Conservation (phyloP, 2,888 invertebrate species). For the Xestia sexstrigata region DNA sequence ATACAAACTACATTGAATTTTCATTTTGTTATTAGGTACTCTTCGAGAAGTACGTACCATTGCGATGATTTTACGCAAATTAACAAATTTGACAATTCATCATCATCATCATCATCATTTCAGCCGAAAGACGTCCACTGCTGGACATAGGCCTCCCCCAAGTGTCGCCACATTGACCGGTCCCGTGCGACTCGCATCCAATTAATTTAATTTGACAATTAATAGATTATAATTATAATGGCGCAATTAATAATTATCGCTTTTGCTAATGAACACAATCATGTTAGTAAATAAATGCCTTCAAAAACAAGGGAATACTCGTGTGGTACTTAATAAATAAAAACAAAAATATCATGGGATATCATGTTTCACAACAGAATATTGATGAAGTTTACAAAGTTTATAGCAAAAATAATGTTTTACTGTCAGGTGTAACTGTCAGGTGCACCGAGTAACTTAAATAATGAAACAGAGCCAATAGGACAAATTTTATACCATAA, state of each 20-base stretch:
- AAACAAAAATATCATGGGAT: background rate
- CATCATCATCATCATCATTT: no score
- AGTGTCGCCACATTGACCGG: no score
- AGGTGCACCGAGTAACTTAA: background rate
- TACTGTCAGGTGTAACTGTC: no score
- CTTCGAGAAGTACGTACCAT: background rate
- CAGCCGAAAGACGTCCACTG: no score
- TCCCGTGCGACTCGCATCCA: no score
- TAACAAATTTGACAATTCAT: constrained; percentile 3
- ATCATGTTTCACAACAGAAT: background rate
- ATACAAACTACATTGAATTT: constrained; percentile 4
- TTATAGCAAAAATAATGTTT: constrained; percentile 4
- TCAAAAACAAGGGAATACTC: background rate
- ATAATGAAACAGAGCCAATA: background rate
- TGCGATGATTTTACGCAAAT: constrained; percentile 23
- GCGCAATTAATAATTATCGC: background rate
- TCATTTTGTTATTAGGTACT: background rate
- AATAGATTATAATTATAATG: background rate
- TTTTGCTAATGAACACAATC: background rate
- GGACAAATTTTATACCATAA: background rate
- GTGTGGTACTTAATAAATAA: background rate
- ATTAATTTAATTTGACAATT: background rate
- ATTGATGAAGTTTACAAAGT: constrained; percentile 27
- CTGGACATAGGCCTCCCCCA: no score
- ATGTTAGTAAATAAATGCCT: background rate